A percentile compares a stretch with the other conserved stretches of the same genome.
These are phyloP conservation scores for Rhinopomastus cyanomelas DNA, from an alignment of 2,113 vertebrate species.

Conservation along the genomic window DNA sequence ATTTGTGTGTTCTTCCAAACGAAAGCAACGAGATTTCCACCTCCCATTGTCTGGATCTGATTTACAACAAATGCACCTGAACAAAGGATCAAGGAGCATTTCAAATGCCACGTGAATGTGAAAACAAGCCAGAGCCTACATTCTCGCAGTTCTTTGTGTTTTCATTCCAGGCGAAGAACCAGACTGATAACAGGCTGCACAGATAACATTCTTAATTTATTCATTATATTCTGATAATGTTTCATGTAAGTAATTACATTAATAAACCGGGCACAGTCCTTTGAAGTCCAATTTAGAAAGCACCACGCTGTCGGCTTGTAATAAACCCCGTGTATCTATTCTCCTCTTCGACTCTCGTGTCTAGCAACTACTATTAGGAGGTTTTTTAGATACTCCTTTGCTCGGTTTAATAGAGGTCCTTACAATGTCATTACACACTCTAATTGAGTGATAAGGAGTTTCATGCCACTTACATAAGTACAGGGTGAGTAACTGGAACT, in stretches of 20 bases:
- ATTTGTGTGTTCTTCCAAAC: not conserved
- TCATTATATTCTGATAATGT: conserved; percentile 32
- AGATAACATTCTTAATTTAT: conserved; percentile 54
- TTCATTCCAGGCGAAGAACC: not conserved
- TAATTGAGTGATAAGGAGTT: conserved; percentile 34
- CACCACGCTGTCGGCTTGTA: conserved; percentile 25
- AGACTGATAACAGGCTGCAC: not conserved
- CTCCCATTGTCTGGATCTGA: not conserved
- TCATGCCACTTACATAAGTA: not conserved
- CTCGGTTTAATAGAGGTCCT: conserved; percentile 27
- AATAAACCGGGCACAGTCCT: not conserved
- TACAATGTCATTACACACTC: conserved; percentile 26
- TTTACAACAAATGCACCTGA: not conserved
- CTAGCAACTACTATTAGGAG: conserved; percentile 12
- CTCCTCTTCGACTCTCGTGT: not conserved
- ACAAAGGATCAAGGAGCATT: not conserved
- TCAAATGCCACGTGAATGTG: not conserved
- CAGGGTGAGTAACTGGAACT: not conserved
- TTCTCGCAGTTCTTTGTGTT: not conserved
- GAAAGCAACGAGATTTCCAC: not conserved
- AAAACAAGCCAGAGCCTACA: not conserved
- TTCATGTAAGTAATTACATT: conserved; percentile 22
- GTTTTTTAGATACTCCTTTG: conserved; percentile 1
- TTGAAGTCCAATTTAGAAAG: conserved; percentile 47
- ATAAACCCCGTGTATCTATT: conserved; percentile 29